phyloP scores from a whole-genome alignment of 2,113 vertebrate genomes.

The Dermatemys mawii region DNA sequence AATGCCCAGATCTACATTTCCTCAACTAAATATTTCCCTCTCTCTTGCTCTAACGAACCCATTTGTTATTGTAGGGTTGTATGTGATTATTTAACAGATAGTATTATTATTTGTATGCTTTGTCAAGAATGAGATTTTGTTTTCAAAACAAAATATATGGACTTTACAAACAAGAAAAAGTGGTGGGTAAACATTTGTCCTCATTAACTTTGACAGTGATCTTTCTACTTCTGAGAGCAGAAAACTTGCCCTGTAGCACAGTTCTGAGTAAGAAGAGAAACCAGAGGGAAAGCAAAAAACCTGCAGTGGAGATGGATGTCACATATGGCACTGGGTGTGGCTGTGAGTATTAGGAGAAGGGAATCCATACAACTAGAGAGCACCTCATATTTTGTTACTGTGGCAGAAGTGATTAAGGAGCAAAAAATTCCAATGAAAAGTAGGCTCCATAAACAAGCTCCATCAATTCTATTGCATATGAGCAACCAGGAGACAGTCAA shows the following conservation, averaged over 20 bases:
- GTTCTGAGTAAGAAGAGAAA: neutral
- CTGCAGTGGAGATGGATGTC: neutral
- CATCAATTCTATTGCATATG: constrained; percentile 38
- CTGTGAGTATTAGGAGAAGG: neutral
- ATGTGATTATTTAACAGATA: neutral
- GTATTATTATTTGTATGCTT: neutral
- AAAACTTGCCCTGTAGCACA: neutral
- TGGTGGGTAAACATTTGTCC: neutral
- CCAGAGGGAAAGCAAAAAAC: neutral
- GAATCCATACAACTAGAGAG: neutral
- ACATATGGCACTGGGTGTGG: neutral
- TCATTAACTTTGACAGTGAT: neutral
- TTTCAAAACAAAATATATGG: neutral
- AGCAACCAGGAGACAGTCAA: neutral
- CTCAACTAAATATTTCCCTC: neutral
- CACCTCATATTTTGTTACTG: rapidly evolving
- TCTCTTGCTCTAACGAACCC: neutral
- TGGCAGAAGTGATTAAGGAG: neutral
- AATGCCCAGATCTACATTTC: neutral
- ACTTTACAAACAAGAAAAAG: neutral
- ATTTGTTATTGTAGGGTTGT: neutral
- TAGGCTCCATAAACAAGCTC: neutral
- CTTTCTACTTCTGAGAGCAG: neutral
- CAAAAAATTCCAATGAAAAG: constrained; percentile 15
- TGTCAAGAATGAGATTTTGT: neutral